Base-by-base conservation (phyloP, 1,140 invertebrate genomes). In the Drosophila elegans region DNA sequence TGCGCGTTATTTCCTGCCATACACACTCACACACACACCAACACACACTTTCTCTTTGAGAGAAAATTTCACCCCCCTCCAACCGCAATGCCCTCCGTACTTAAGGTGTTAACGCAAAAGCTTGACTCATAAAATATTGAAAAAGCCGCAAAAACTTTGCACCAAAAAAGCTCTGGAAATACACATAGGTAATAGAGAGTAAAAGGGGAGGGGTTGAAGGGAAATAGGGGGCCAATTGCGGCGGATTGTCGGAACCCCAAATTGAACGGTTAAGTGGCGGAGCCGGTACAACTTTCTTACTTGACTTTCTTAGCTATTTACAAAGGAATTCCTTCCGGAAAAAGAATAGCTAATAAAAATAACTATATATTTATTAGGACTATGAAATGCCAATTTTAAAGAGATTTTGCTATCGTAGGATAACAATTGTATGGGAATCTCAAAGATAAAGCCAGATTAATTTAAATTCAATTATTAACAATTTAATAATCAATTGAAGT, bases 51-150 rank as follows among this genome's bases (percentile, higher is more conserved):
- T 38, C 39, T 10, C 7, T 39, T 39, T 11, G n/a, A 34, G 42
- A 25, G 25, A 34, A 32, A 32, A 2, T 3, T 13, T n/a, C 48
- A 13, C 6, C 36, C 46, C 64, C 56, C 38, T 41, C 34, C 42
- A 51, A 89, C 84, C 84, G 56, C 84, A 88, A 52, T 80, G 84
- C 84, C 84, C 84, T 89, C 76, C 84, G 84, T 84, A 84, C 84
- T 89, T 80, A 89, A 89, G 84, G 84, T 89, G 84, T 89, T 84
- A 89, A 89, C 84, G 84, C 80, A 89, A 89, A 89, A 89, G 84
- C 84, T 89, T 89, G 89, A 86, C 82, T 91, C 85, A 91, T 91
- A 91, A 91, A 91, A 91, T 91, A 91, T 91, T 91, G 80, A 91
- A 91, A 91, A 91, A 90, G 90, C 90, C 90, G 74, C 90, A 91